These are phyloP conservation scores for Formica exsecta DNA, from an alignment of 1,140 invertebrate genomes.

Conservation along the genomic window DNA sequence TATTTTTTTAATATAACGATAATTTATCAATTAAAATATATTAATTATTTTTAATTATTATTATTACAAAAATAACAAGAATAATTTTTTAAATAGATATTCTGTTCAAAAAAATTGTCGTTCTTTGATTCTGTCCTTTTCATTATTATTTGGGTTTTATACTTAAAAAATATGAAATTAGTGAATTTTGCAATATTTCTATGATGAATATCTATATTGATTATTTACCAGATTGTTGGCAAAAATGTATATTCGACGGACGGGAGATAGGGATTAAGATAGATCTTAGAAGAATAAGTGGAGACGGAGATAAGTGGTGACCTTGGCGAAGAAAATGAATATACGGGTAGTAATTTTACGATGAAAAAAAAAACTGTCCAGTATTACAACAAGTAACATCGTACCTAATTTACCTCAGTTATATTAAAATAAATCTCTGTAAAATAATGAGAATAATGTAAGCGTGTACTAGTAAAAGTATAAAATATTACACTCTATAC, in stretches of 20 bases:
- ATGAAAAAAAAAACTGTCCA: slow-evolving; percentile 32
- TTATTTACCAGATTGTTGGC: not conserved
- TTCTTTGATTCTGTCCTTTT: not conserved
- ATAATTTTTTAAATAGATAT: too few relatives aligned
- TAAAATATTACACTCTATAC: not conserved
- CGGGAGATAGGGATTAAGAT: slow-evolving; percentile 40
- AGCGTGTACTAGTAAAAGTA: not conserved
- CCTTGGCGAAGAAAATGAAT: slow-evolving; percentile 37
- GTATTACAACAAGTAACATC: slow-evolving; percentile 16
- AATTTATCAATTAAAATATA: too few relatives aligned
- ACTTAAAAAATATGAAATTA: not conserved
- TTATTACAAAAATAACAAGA: too few relatives aligned
- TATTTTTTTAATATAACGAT: too few relatives aligned
- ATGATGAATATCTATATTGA: slow-evolving; percentile 6
- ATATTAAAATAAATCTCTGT: slow-evolving; percentile 2
- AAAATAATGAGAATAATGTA: slow-evolving; percentile 1
- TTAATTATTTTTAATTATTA: too few relatives aligned
- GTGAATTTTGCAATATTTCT: not conserved
- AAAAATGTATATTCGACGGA: slow-evolving; percentile 14
- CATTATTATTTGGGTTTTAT: not conserved
- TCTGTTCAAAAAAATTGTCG: not conserved
- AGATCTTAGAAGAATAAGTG: slow-evolving; percentile 28
- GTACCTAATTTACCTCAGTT: slow-evolving; percentile 27
- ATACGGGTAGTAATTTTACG: slow-evolving; percentile 37
- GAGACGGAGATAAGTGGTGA: slow-evolving; percentile 53